Base-by-base conservation (phyloP, 2,113 vertebrate genomes). In the Hypocryptadius cinnamomeus region DNA sequence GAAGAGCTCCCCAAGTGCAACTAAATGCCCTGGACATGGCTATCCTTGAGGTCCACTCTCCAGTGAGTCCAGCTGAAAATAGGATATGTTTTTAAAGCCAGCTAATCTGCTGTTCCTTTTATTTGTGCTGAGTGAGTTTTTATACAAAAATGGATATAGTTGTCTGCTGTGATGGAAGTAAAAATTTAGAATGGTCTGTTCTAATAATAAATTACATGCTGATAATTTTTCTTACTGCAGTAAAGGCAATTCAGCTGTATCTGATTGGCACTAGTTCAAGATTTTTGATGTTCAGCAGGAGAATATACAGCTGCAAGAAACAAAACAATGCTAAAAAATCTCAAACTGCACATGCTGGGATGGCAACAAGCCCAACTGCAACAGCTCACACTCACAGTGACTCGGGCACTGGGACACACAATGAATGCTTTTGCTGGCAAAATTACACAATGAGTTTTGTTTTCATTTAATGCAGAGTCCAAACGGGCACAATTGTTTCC, bases 211-310 rank as follows among this genome's bases (percentile, higher is more conserved):
- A 95, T 83, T 85, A 79, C 85, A 77, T 3, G 35, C 82, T 80
- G 90, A 92, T 91, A 11, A 11, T 93, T 92, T 88, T 94, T 94
- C 95, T 86, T 85, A 60, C 77, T 78, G 54, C 84, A 73, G 93
- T 86, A 79, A 78, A 90, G 51, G 79, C 84, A 95, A 92, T 91
- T 94, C 84, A 79, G 78, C 79, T 95, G 37, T 93, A 95, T 96
- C 95, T 95, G 94, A 96, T 90, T 96, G 96, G 96, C 95, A 87
- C n/a, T 66, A 45, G 74, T 82, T 94, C 96, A 96, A 92, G 77
- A 92, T 79, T 90, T 92, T 69, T 78, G 73, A 89, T 3, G 9
- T 85, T 91, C 79, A 31, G 65, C 78, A 42, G 69, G 65, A 88
- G 80, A 91, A 85, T 73, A 79, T 42, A 82, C 89, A 96, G 91